Base-by-base conservation (phyloP, 2,113 vertebrate species). In the Neolamprologus hecqui region DNA sequence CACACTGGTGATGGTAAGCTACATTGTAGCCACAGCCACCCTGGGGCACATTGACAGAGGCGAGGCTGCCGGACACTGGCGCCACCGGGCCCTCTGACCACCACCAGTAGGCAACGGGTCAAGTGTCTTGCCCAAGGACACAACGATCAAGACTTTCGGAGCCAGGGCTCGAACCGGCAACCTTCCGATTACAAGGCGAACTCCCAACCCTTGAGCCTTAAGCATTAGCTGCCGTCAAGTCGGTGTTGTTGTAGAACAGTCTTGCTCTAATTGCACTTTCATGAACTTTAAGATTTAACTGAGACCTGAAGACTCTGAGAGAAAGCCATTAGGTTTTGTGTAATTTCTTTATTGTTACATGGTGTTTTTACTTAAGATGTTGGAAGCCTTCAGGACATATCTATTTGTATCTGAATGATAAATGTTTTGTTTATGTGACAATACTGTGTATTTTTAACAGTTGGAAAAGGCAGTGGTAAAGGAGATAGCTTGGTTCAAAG, bases 401-500 rank as follows among this genome's bases (percentile, higher is more conserved):
- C 10, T 47, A 28, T 75, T 40, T 19, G 73, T 60, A 42, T 75
- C 11, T 58, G 9, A 75, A 9, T 84, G 5, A 26, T 23, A 23
- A 28, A 21, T n/a, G 19, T 79, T 19, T 2, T 21, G 26, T 11
- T 83, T 35, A 31, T 37, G 10, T 23, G 6, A 45, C 82, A 84
- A 90, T 35, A 54, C 13, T 28, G 3, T 91, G 6, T 82, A 2
- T 91, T 45, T 19, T 17, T 81, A 17, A 5, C 90, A 98, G 97
- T 86, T 98, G 63, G 96, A 97, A 88, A 96, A 97, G 93, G 94
- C 96, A 2, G 94, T 98, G 81, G 93, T 94, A 33, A 96, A 97
- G 1, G 97, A 97, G 86, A 77, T 96, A 23, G 17, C 83, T 21
- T 96, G 94, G 83, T 92, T 96, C 83, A 94, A 87, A 3, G 79